phyloP scores from a whole-genome alignment of 2,797 vertebrate species.

The Coranthus polyacanthus region DNA sequence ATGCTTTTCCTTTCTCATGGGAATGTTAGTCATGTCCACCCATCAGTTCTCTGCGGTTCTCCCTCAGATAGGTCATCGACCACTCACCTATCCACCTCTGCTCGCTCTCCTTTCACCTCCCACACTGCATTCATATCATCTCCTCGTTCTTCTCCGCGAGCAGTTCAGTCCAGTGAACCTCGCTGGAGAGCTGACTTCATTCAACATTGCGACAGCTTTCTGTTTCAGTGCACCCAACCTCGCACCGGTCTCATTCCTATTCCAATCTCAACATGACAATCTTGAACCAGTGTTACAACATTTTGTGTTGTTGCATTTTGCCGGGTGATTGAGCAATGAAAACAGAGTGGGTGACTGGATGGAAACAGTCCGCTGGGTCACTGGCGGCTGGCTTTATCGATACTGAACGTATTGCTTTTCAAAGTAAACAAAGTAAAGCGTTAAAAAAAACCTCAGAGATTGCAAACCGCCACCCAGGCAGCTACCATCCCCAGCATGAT shows the following conservation, averaged over 20 bases:
- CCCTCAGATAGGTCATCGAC: background rate
- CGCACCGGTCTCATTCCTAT: slow-evolving; percentile 17
- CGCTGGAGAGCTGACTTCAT: background rate
- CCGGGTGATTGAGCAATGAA: slow-evolving; percentile 15
- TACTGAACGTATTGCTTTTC: background rate
- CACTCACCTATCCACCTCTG: slow-evolving; percentile 2
- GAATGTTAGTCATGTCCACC: slow-evolving; percentile 5
- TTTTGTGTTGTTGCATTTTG: slow-evolving; percentile 25
- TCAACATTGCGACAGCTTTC: slow-evolving; percentile 45
- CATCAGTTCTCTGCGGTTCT: background rate
- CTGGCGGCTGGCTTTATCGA: slow-evolving; percentile 3
- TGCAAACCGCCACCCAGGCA: no score
- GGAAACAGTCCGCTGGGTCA: background rate
- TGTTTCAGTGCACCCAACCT: slow-evolving; percentile 6
- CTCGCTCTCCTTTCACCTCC: slow-evolving; percentile 23
- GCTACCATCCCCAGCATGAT: no score
- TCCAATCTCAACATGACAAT: slow-evolving; percentile 36
- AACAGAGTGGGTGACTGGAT: background rate
- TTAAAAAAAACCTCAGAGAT: no score
- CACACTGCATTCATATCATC: background rate
- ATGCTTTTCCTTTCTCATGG: background rate
- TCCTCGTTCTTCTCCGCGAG: slow-evolving; percentile 3
- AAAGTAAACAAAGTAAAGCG: background rate
- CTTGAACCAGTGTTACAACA: slow-evolving; percentile 26
- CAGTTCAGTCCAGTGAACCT: slow-evolving; percentile 11